Evolutionary conservation across 2,888 invertebrate species (phyloP).

Genomic region (Apodemia zela): DNA sequence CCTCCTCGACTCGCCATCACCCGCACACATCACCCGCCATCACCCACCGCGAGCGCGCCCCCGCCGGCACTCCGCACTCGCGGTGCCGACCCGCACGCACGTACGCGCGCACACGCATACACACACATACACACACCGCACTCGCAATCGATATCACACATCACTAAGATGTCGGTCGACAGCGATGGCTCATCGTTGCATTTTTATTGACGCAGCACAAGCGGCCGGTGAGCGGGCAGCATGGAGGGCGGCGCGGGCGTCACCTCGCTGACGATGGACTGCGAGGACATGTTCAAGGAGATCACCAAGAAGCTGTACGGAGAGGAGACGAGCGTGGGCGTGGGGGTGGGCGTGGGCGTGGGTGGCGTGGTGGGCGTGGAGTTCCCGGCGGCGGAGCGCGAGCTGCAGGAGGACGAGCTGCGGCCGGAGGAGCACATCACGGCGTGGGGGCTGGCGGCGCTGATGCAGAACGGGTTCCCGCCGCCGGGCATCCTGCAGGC

Average conservation of each 20-base stretch:
- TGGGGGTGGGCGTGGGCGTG: conserved; percentile 42
- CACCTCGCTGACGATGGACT: conserved; percentile 82
- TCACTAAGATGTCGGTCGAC: background rate
- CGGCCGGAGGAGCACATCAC: conserved; percentile 87
- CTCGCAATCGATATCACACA: background rate
- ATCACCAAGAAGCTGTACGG: conserved; percentile 95
- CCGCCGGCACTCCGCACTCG: background rate
- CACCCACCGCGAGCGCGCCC: background rate
- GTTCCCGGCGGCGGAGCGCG: conserved; percentile 72
- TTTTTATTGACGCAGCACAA: background rate
- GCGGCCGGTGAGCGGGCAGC: conserved; percentile 35
- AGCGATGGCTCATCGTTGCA: background rate
- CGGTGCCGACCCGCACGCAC: background rate
- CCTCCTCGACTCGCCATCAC: conserved; percentile 30
- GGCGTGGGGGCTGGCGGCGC: conserved; percentile 87
- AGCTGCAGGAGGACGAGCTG: conserved; percentile 73
- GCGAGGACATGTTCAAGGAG: conserved; percentile 95
- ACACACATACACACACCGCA: background rate
- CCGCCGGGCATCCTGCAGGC: conserved; percentile 83
- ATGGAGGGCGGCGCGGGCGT: conserved; percentile 76
- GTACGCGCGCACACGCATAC: background rate
- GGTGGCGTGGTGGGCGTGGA: conserved; percentile 63
- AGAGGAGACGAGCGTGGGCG: conserved; percentile 82
- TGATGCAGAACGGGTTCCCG: conserved; percentile 88
- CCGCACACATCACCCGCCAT: conserved; percentile 15